Percentiles rank a stretch among this genome's conserved stretches.
Conservation (phyloP, 2,113 vertebrate species). For the Monopterus albus region DNA sequence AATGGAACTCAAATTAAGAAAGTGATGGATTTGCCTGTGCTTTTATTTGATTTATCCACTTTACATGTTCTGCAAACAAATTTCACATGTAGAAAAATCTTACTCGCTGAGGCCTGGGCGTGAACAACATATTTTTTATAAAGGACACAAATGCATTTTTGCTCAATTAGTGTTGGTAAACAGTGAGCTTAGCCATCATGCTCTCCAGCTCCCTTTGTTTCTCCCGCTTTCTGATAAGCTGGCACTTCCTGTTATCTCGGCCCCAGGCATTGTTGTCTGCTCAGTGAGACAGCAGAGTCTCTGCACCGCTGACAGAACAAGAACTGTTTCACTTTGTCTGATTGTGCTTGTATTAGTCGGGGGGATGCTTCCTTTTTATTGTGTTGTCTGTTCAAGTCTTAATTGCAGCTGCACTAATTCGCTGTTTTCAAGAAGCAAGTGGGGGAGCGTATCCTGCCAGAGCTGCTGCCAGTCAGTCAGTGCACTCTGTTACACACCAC, state of each 20-base stretch:
- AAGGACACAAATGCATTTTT: slow-evolving; percentile 25
- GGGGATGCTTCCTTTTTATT: slow-evolving; percentile 51
- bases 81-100: slow-evolving; percentile 11
- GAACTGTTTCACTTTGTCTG: slow-evolving; percentile 66
- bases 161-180: slow-evolving; percentile 57
- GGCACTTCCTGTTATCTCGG: slow-evolving; percentile 83
- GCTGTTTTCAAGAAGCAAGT: slow-evolving; percentile 40
- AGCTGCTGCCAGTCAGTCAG: slow-evolving; percentile 18
- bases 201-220: slow-evolving; percentile 41
- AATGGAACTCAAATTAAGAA: slow-evolving; percentile 77
- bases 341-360: slow-evolving; percentile 47
- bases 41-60: slow-evolving; percentile 64
- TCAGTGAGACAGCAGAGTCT: slow-evolving; percentile 62
- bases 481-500: not conserved
- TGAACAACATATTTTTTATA: slow-evolving; percentile 25
- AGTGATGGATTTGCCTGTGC: slow-evolving; percentile 59
- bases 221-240: slow-evolving; percentile 72
- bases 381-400: slow-evolving; percentile 62
- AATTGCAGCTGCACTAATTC: slow-evolving; percentile 68
- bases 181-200: slow-evolving; percentile 44
- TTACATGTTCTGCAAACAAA: slow-evolving; percentile 54
- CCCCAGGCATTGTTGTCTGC: slow-evolving; percentile 75
- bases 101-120: not conserved
- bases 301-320: slow-evolving; percentile 64
- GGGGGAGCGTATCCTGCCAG: slow-evolving; percentile 37